Evolutionary conservation across 2,888 invertebrate species (phyloP).

Genomic region (Andrena dorsata): DNA sequence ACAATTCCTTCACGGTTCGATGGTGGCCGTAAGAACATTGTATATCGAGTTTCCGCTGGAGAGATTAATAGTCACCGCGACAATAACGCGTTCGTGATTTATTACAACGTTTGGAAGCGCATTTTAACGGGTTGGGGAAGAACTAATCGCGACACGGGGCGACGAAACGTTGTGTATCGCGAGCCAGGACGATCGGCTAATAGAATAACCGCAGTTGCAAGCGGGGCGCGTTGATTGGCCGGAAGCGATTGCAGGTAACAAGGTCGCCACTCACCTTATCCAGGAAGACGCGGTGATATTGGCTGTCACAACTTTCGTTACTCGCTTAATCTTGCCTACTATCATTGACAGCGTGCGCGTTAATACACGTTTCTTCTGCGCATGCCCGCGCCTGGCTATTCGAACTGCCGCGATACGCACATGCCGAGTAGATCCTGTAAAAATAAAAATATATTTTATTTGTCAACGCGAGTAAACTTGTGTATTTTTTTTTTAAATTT

Average conservation of each 20-base stretch:
- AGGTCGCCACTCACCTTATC: slow-evolving; percentile 66
- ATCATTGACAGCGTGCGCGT: slow-evolving; percentile 43
- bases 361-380: slow-evolving; percentile 1
- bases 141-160: background rate
- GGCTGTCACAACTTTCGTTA: slow-evolving; percentile 58
- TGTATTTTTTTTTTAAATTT: background rate
- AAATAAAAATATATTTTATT: background rate
- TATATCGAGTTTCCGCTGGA: slow-evolving; percentile 46
- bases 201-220: slow-evolving; percentile 45
- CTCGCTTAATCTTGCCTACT: slow-evolving; percentile 39
- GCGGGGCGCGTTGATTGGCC: slow-evolving; percentile 56
- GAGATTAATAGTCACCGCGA: slow-evolving; percentile 42
- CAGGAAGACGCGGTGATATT: slow-evolving; percentile 57
- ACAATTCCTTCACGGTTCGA: slow-evolving; percentile 32
- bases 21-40: slow-evolving; percentile 37
- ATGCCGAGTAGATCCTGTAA: background rate
- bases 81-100: slow-evolving; percentile 41
- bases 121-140: background rate
- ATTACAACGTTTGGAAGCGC: slow-evolving; percentile 27
- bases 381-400: slow-evolving; percentile 14
- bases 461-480: background rate
- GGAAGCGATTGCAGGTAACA: slow-evolving; percentile 63
- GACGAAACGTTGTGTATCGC: slow-evolving; percentile 18
- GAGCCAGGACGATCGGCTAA: slow-evolving; percentile 9
- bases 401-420: background rate